These are phyloP conservation scores for Linnaemya vulpina DNA, from an alignment of 2,888 invertebrate genomes.

Conservation along the genomic window DNA sequence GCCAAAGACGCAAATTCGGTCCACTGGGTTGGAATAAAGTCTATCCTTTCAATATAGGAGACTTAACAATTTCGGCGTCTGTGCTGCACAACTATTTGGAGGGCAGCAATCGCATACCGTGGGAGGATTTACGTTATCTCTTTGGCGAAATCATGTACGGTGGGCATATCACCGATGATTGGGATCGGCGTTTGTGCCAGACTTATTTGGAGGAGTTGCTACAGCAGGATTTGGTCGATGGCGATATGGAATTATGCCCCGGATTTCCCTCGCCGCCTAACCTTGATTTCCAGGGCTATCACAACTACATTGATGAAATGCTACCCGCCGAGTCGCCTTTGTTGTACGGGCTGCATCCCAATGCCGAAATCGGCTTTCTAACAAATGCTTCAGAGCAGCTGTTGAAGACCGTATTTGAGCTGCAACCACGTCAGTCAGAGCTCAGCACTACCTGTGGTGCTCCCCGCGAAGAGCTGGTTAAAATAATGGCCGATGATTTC, in stretches of 20 bases:
- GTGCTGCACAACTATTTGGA: slow-evolving; percentile 96
- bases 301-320: slow-evolving; percentile 92
- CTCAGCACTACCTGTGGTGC: slow-evolving; percentile 84
- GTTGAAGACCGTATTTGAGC: slow-evolving; percentile 92
- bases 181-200: slow-evolving; percentile 95
- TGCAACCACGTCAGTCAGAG: slow-evolving; percentile 92
- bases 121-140: slow-evolving; percentile 96
- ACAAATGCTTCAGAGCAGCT: slow-evolving; percentile 93
- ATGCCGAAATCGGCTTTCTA: slow-evolving; percentile 97
- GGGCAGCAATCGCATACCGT: slow-evolving; percentile 93
- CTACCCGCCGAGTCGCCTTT: slow-evolving; percentile 95
- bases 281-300: slow-evolving; percentile 93
- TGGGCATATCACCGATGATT: slow-evolving; percentile 98
- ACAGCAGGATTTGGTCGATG: slow-evolving; percentile 93
- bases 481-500: slow-evolving; percentile 92
- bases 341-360: slow-evolving; percentile 96
- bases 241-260: slow-evolving; percentile 91
- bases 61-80: slow-evolving; percentile 95
- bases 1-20: slow-evolving; percentile 96
- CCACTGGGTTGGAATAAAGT: slow-evolving; percentile 96
- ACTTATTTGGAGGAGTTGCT: slow-evolving; percentile 94
- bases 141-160: slow-evolving; percentile 99
- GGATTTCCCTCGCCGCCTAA: slow-evolving; percentile 95
- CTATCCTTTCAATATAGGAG: slow-evolving; percentile 92
- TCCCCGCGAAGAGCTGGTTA: slow-evolving; percentile 90